Conservation (phyloP, 2,888 invertebrate genomes). For the Drosophila neotestacea region DNA sequence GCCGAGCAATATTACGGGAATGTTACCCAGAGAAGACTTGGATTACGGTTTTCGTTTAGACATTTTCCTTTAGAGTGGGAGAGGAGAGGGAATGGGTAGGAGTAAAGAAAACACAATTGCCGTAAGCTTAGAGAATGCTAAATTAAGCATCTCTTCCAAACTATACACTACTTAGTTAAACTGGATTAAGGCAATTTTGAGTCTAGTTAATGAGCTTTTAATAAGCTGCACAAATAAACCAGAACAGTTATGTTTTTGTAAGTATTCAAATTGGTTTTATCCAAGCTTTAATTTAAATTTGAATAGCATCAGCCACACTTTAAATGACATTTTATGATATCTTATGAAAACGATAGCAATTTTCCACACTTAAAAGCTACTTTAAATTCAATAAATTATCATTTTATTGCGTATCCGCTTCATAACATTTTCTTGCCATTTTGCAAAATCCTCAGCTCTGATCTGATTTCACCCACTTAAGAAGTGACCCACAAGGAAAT, state of each 20-base stretch:
- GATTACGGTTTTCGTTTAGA: constrained; percentile 21
- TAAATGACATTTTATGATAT: neutral
- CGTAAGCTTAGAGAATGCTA: constrained; percentile 10
- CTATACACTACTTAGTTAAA: neutral
- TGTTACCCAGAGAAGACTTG: constrained; percentile 20
- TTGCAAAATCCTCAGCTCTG: constrained; percentile 31
- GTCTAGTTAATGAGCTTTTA: constrained; percentile 25
- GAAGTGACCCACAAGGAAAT: constrained; percentile 38
- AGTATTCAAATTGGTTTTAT: no score
- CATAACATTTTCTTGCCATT: constrained; percentile 23
- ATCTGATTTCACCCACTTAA: constrained; percentile 47
- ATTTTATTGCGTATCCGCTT: constrained; percentile 38
- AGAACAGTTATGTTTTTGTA: neutral
- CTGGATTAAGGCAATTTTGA: constrained; percentile 15
- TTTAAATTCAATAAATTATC: constrained; percentile 55
- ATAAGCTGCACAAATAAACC: constrained; percentile 4
- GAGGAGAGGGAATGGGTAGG: neutral
- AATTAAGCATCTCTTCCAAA: constrained; percentile 28
- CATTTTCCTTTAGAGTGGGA: neutral
- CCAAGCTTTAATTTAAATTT: no score
- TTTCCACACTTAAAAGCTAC: constrained; percentile 29
- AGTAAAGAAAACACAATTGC: neutral
- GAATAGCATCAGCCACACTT: neutral
- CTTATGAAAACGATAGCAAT: neutral
- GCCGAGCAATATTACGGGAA: constrained; percentile 33